Evolutionary conservation across 2,888 invertebrate species (phyloP), one percentile per base, ranked within the genome.

Genomic region (Chrysina gloriosa): DNA sequence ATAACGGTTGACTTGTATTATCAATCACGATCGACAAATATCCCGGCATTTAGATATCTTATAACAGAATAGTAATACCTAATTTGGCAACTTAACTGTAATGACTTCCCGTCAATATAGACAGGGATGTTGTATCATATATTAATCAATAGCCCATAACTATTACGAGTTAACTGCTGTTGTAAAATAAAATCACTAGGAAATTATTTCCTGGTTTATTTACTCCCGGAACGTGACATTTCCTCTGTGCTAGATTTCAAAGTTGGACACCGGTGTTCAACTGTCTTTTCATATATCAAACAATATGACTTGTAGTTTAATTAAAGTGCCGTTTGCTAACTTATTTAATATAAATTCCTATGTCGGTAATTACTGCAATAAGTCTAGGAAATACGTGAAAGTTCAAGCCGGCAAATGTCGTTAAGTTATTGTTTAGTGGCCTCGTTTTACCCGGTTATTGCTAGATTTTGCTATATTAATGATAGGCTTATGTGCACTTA

Each of bases 151-250:
- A 42, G 27, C 3, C 21, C 14, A 39, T 61, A 45, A 61, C 14
- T 27, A 14, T 29, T 52, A 52, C 31, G 14, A 29, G 31, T 42
- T 61, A 61, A 61, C 58, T 21, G 39, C 27, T 61, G 29, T 42
- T 61, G 19, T 29, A 52, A 52, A 31, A 31, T 50, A 56, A 56
- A 42, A 45, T 16, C 3, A 29, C 42, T 6, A 14, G 29, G 29
- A 50, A 36, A 56, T 42, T 61, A 14, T 42, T 61, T 61, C 58
- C 42, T 61, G 42, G 45, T 61, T 23, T 61, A 61, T 61, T 61
- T 45, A 29, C 7, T 14, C 42, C 6, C n/a, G 45, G 27, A 29
- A 25, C 19, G n/a, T 25, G 9, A 27, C 27, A 39, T 27, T 27
- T 61, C 58, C 58, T 42, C 16, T 27, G 42, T 61, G 27, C 58